A percentile compares a stretch with the other conserved stretches of the same genome.
Conservation (phyloP, 2,113 vertebrate genomes). For the Canis aureus region DNA sequence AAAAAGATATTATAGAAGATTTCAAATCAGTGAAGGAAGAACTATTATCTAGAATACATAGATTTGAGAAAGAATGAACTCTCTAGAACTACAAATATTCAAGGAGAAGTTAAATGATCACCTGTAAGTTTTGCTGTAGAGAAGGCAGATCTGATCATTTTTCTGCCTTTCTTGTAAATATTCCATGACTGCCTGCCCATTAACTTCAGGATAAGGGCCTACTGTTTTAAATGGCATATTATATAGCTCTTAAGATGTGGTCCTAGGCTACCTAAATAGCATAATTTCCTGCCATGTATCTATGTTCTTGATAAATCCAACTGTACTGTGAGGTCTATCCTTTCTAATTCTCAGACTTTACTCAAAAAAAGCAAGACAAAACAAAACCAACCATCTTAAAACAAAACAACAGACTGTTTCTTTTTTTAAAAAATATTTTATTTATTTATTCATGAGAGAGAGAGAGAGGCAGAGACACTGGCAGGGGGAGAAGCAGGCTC, state of each 20-base stretch:
- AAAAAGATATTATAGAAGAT: not conserved
- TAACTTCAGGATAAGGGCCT: conserved; percentile 43
- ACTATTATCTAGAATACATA: conserved; percentile 7
- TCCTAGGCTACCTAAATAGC: conserved; percentile 11
- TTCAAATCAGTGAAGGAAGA: conserved; percentile 10
- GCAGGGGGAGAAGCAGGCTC: no score
- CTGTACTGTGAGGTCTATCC: not conserved
- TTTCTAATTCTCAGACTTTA: conserved; percentile 17
- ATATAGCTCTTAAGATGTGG: not conserved
- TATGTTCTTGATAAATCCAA: conserved; percentile 21
- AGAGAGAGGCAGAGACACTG: no score
- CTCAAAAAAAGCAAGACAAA: not conserved
- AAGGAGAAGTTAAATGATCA: conserved; percentile 43
- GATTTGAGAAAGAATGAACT: conserved; percentile 22
- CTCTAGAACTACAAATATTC: conserved; percentile 34
- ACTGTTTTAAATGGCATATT: not conserved
- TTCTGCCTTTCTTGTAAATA: conserved; percentile 25
- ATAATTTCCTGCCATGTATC: not conserved
- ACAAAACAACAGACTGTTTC: not conserved
- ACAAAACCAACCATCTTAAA: not conserved
- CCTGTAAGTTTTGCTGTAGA: conserved; percentile 21
- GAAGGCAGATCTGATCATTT: not conserved
- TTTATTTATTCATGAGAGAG: no score
- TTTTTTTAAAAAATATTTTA: no score
- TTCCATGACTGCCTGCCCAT: not conserved